Evolutionary conservation across 2,888 invertebrate species (phyloP), one percentile per base, ranked within the genome.

Genomic region (Agrochola lota): DNA sequence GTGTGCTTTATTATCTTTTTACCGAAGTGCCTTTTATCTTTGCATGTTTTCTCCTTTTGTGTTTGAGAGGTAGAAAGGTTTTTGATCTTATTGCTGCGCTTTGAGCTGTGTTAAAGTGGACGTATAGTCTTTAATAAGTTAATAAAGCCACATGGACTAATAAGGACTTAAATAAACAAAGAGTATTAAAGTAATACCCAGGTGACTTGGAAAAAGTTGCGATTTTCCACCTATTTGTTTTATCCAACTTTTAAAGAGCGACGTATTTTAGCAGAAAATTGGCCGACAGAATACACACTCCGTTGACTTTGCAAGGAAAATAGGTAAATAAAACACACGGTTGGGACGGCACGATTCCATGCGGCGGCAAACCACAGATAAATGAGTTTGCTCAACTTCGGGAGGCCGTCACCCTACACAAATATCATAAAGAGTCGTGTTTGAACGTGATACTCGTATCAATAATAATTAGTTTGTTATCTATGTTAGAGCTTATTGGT

Each of bases 231-330:
- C 12, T 71, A 69, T 71, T 77, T 62, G 40, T 55, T 64, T 69
- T 26, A 71, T 46, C 60, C 77, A 72, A 55, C n/a, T 71, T 74
- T 74, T 71, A 52, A 74, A 81, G 57, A 64, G 68, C 67, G 67
- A 69, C 26, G 52, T 70, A 70, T 72, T 86, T 83, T 70, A 75
- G 71, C 52, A 71, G 77, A 80, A 86, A 83, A 75, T 83, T 86
- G 69, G 67, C 73, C 23, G 26, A 74, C 71, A 66, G 75, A 83
- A 86, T 86, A 86, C 74, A 83, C 80, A 86, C 72, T 80, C 67
- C 62, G 78, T 74, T 87, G 81, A 77, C 77, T 79, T 85, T 71
- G 74, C 35, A 77, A 85, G 73, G 79, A 79, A 87, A 87, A 85
- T 86, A 73, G 71, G 67, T 77, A 85, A 85, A 82, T 74, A 86